Percentiles rank a stretch among this genome's conserved stretches.
phyloP scores from a whole-genome alignment of 2,797 vertebrate species.

The Cephalopachus bancanus region DNA sequence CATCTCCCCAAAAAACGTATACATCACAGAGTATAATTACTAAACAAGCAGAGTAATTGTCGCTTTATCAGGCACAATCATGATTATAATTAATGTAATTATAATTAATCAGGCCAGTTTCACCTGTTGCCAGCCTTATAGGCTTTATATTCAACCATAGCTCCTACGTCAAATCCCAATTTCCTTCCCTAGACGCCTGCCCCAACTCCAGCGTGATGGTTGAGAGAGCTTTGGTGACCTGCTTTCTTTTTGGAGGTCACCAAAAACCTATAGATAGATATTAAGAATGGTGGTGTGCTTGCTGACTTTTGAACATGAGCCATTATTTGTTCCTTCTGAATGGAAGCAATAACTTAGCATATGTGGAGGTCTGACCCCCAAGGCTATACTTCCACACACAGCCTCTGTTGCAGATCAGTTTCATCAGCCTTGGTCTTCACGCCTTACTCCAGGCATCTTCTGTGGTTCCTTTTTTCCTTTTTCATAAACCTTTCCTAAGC shows the following conservation, averaged over 20 bases:
- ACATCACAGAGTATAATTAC: slow-evolving; percentile 23
- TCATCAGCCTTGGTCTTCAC: not conserved
- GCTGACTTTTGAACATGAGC: not conserved
- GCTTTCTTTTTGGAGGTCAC: not conserved
- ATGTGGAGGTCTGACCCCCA: not conserved
- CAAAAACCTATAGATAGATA: not conserved
- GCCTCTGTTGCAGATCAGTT: not conserved
- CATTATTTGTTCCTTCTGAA: not conserved
- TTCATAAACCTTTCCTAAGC: not conserved
- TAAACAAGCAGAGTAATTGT: slow-evolving; percentile 11
- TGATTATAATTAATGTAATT: slow-evolving; percentile 33
- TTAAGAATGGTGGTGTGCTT: not conserved
- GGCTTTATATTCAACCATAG: not conserved
- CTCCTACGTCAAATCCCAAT: not conserved
- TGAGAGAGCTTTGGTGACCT: not conserved
- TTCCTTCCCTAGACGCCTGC: not conserved
- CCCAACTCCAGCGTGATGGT: not conserved
- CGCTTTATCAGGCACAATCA: not conserved
- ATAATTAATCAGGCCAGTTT: slow-evolving; percentile 17
- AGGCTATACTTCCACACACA: not conserved
- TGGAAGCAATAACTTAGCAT: not conserved
- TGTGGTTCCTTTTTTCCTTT: not conserved
- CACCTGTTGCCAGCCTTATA: not conserved
- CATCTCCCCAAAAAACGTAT: not conserved
- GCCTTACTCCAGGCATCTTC: not conserved